phyloP scores from a whole-genome alignment of 2,113 vertebrate species.

The Odontophorus gujanensis region DNA sequence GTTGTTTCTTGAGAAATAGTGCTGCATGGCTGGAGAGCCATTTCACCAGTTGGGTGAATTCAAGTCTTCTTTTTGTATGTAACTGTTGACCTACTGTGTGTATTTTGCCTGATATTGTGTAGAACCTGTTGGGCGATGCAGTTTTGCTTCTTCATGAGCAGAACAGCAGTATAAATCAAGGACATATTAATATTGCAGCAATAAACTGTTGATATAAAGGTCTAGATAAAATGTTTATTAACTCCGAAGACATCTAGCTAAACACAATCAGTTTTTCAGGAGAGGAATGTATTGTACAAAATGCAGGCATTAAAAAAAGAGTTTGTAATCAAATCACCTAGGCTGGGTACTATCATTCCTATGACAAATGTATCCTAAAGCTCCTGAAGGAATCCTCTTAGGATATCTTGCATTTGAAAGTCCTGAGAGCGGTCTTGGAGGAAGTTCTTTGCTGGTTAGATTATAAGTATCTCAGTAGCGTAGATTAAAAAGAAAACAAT shows the following conservation, averaged over 20 bases:
- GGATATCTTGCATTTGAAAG: background rate
- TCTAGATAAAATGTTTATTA: background rate
- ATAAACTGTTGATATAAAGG: background rate
- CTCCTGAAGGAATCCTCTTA: background rate
- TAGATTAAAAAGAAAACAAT: background rate
- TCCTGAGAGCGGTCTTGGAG: background rate
- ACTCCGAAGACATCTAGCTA: background rate
- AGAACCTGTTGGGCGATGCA: no score
- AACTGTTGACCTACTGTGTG: no score
- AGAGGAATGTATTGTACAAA: background rate
- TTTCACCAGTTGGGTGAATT: no score
- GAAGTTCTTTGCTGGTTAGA: background rate
- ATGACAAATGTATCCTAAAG: background rate
- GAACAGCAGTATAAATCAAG: background rate
- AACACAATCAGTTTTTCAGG: background rate
- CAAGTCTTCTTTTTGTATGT: no score
- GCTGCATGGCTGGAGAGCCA: no score
- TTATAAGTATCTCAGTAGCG: background rate
- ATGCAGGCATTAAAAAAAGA: background rate
- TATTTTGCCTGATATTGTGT: no score
- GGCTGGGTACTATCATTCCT: background rate
- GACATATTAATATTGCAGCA: background rate
- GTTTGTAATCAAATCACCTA: background rate
- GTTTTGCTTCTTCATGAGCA: no score
- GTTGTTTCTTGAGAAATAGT: no score